Conservation (phyloP, 2,113 vertebrate genomes). For the Eurypyga helias region DNA sequence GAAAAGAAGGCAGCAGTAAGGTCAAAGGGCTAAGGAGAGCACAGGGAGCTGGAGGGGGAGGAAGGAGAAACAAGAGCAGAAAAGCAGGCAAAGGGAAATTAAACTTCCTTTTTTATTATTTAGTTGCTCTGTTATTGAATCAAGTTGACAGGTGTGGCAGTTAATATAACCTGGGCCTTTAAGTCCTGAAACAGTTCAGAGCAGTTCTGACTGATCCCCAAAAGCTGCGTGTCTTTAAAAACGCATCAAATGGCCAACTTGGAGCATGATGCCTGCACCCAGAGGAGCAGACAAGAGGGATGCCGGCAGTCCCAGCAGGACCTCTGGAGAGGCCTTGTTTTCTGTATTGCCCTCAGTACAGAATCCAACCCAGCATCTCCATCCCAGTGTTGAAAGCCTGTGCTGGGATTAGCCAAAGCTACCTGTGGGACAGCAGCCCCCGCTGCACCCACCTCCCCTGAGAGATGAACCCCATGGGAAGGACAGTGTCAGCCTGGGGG, state of each 20-base stretch:
- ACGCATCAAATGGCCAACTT: not conserved
- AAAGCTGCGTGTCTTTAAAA: not conserved
- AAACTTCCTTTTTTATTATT: conserved; percentile 43
- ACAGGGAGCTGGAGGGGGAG: not conserved
- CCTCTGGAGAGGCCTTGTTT: not conserved
- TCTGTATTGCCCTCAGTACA: not conserved
- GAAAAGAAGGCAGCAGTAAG: not conserved
- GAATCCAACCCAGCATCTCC: not conserved
- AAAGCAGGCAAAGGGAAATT: conserved; percentile 47
- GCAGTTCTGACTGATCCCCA: not conserved
- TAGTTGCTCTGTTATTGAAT: not conserved
- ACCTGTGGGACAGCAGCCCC: not conserved
- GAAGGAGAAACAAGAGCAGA: conserved; percentile 14
- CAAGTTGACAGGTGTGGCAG: not conserved
- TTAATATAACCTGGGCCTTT: not conserved
- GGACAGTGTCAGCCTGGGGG: not conserved
- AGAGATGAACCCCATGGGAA: not conserved
- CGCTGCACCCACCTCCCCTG: not conserved
- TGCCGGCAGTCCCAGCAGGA: not conserved
- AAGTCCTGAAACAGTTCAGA: not conserved
- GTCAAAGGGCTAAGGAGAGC: conserved; percentile 20
- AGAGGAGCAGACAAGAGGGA: not conserved
- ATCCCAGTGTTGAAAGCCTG: not conserved
- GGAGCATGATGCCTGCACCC: rapidly evolving
- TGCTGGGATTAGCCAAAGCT: not conserved